Conservation (phyloP, 2,113 vertebrate genomes). For the Istiophorus platypterus region DNA sequence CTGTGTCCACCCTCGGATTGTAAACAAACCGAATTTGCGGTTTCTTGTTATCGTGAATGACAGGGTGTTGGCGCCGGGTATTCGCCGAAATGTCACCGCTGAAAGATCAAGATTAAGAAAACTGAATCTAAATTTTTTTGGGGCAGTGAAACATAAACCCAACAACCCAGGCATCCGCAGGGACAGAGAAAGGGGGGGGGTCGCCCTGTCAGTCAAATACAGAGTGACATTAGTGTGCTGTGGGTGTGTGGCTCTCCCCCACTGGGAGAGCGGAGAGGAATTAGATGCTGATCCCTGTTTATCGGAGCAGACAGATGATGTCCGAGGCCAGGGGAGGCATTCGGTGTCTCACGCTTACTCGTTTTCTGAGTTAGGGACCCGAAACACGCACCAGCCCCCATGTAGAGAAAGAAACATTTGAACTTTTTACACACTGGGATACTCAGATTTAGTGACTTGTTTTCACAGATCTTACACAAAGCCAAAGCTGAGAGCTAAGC, state of each 20-base stretch:
- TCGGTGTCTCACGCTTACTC: conserved; percentile 16
- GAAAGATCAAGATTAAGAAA: conserved; percentile 8
- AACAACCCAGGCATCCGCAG: background rate
- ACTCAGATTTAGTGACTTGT: background rate
- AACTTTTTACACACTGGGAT: no score
- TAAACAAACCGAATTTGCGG: background rate
- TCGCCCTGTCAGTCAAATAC: conserved; percentile 59
- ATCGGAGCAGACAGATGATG: conserved; percentile 71
- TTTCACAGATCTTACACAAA: background rate
- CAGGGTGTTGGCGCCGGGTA: conserved; percentile 23
- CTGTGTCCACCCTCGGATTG: background rate
- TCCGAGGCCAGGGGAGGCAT: conserved; percentile 57
- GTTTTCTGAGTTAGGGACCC: background rate
- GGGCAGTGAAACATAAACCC: conserved; percentile 44
- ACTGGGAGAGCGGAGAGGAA: conserved; percentile 52
- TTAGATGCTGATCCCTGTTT: conserved; percentile 58
- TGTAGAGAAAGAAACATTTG: background rate
- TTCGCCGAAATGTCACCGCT: conserved; percentile 13
- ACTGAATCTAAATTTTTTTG: conserved; percentile 29
- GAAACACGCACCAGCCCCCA: background rate
- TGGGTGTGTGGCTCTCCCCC: conserved; percentile 53
- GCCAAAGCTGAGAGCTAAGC: background rate
- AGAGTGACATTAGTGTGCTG: conserved; percentile 65
- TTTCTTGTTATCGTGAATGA: background rate
- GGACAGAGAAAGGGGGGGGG: background rate